Percentiles rank a stretch among this genome's conserved stretches.
These are phyloP conservation scores for Brachyptera risi DNA, from an alignment of 2,888 invertebrate species.

Conservation along the genomic window DNA sequence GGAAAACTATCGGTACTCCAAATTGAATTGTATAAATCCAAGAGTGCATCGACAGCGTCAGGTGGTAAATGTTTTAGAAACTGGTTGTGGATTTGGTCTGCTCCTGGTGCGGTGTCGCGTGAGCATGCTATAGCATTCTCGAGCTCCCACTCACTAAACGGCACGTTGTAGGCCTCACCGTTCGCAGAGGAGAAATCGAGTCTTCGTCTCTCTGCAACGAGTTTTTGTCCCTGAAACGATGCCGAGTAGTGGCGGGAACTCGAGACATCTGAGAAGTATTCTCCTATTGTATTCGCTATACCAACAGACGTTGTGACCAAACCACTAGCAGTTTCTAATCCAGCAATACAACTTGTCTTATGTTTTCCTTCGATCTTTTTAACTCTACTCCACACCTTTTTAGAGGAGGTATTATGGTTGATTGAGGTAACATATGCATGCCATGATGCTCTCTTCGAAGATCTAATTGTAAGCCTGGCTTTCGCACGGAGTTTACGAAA, in stretches of 20 bases:
- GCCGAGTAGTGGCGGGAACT: not conserved
- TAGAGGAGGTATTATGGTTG: not conserved
- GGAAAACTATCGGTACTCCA: constrained; percentile 10
- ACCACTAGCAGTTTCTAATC: not conserved
- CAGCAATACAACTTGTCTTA: not conserved
- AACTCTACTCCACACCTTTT: not conserved
- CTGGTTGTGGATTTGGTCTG: constrained; percentile 11
- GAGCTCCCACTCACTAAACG: constrained; percentile 1
- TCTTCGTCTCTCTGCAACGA: not conserved
- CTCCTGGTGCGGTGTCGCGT: constrained; percentile 12
- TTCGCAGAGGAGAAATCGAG: constrained; percentile 5
- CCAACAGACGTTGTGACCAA: not conserved
- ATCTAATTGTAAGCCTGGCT: not conserved
- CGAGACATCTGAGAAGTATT: not conserved
- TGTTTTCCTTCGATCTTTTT: not conserved
- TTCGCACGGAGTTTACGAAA: not conserved
- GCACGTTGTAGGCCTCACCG: constrained; percentile 8
- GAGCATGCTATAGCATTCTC: constrained; percentile 1
- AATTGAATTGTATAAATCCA: constrained; percentile 1
- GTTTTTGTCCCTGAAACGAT: not conserved
- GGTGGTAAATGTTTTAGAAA: not conserved
- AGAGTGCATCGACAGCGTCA: not conserved
- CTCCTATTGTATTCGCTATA: not conserved
- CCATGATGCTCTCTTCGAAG: not conserved
- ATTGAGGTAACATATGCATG: not conserved